A percentile compares a stretch with the other conserved stretches of the same genome.
phyloP scores from a whole-genome alignment of 2,888 invertebrate species.

The Graphium colonna region DNA sequence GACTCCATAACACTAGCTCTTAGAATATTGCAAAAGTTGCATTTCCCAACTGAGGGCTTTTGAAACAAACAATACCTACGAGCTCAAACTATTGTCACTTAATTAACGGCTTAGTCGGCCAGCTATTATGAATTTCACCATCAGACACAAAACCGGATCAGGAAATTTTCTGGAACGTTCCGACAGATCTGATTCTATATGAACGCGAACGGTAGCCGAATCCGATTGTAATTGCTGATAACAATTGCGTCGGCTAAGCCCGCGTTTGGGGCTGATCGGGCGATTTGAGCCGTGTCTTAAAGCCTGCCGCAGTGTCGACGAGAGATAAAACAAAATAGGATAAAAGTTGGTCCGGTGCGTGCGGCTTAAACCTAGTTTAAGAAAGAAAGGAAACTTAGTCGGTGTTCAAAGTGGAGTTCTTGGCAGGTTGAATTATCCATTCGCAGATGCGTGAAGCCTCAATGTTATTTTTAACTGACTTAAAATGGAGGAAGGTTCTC shows the following conservation, averaged over 20 bases:
- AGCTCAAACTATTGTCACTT: too few relatives aligned
- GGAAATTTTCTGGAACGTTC: slow-evolving; percentile 2
- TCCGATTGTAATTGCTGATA: slow-evolving; percentile 16
- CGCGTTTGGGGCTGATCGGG: slow-evolving; percentile 1
- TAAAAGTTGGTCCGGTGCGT: slow-evolving; percentile 15
- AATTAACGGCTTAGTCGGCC: too few relatives aligned
- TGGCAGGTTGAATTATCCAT: too few relatives aligned
- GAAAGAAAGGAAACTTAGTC: slow-evolving; percentile 13
- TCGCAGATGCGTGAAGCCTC: too few relatives aligned
- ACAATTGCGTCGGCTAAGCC: slow-evolving; percentile 2
- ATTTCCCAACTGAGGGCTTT: too few relatives aligned
- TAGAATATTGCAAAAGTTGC: too few relatives aligned
- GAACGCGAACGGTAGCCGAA: slow-evolving; percentile 8
- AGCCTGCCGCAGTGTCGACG: slow-evolving; percentile 10
- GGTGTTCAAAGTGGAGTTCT: too few relatives aligned
- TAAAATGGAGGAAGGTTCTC: too few relatives aligned
- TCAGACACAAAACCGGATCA: background rate
- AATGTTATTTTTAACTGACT: too few relatives aligned
- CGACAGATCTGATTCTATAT: slow-evolving; percentile 15
- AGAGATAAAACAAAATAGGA: slow-evolving; percentile 6
- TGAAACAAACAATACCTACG: too few relatives aligned
- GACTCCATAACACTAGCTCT: too few relatives aligned
- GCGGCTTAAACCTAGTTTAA: slow-evolving; percentile 7
- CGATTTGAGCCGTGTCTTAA: slow-evolving; percentile 18
- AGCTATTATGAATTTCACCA: background rate